These are phyloP conservation scores for Cossypha niveicapilla DNA, from an alignment of 2,797 vertebrate species.

Conservation along the genomic window DNA sequence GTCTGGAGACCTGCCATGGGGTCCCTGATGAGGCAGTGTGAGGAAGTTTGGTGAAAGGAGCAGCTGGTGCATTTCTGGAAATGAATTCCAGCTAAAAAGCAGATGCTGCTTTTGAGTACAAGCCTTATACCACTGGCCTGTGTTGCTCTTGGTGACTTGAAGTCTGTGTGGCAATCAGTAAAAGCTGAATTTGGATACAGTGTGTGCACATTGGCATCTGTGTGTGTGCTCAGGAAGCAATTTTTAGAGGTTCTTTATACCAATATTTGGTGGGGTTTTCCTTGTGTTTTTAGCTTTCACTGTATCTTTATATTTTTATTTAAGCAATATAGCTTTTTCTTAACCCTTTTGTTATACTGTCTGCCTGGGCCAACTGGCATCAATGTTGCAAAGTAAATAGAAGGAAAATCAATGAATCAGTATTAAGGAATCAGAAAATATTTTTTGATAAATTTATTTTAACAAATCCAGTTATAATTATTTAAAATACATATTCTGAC, in stretches of 20 bases:
- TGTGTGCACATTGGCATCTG: rapidly evolving
- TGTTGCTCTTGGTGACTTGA: not conserved
- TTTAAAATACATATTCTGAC: not conserved
- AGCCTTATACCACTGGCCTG: not conserved
- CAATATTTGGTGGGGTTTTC: rapidly evolving
- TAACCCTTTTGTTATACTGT: not conserved
- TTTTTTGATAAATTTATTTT: not conserved
- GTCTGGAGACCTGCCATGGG: not conserved
- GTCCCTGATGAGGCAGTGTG: rapidly evolving
- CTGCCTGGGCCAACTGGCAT: not conserved
- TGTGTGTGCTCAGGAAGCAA: not conserved
- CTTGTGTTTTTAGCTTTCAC: not conserved
- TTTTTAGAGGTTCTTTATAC: not conserved
- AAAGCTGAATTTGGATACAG: not conserved
- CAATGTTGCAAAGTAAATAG: not conserved
- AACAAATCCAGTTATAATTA: not conserved
- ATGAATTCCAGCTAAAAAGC: not conserved
- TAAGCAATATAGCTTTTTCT: not conserved
- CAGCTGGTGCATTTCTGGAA: not conserved
- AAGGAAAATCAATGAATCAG: not conserved
- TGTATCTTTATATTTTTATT: not conserved
- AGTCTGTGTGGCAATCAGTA: not conserved
- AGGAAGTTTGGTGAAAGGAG: not conserved
- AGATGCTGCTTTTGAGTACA: not conserved
- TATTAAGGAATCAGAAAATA: not conserved